Evolutionary conservation across 1,140 invertebrate species (phyloP).

Genomic region (Zaprionus gabonicus): DNA sequence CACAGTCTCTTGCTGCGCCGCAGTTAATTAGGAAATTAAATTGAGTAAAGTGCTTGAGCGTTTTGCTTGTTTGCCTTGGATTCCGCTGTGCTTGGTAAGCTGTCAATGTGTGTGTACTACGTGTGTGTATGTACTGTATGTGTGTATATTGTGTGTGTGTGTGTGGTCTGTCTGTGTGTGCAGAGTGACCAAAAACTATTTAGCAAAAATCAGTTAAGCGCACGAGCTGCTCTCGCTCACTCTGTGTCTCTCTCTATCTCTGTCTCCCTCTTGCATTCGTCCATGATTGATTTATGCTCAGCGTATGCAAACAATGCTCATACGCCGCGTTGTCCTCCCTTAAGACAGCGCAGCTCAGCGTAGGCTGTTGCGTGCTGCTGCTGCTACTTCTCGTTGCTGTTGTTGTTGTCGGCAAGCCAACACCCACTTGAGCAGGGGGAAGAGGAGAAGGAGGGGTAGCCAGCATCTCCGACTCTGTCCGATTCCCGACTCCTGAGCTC

Average conservation of each 20-base stretch:
- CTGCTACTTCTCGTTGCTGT: not conserved
- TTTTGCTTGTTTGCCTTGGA: slow-evolving; percentile 69
- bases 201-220: slow-evolving; percentile 29
- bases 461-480: not conserved
- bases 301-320: slow-evolving; percentile 36
- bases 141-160: slow-evolving; percentile 1
- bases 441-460: no score
- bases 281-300: slow-evolving; percentile 48
- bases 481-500: not conserved
- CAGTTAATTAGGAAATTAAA: slow-evolving; percentile 84
- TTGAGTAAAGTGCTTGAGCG: slow-evolving; percentile 80
- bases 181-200: slow-evolving; percentile 27
- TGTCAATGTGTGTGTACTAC: not conserved
- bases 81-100: not conserved
- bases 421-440: slow-evolving; percentile 35
- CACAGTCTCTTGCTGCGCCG: slow-evolving; percentile 44
- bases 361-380: slow-evolving; percentile 5
- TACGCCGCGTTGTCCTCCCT: slow-evolving; percentile 43
- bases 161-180: slow-evolving; percentile 17
- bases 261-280: not conserved
- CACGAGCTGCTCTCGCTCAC: slow-evolving; percentile 17
- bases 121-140: not conserved
- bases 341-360: not conserved
- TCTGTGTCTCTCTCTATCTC: not conserved
- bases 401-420: slow-evolving; percentile 30